These are phyloP conservation scores for Merluccius polli DNA, from an alignment of 2,797 vertebrate genomes.

Conservation along the genomic window DNA sequence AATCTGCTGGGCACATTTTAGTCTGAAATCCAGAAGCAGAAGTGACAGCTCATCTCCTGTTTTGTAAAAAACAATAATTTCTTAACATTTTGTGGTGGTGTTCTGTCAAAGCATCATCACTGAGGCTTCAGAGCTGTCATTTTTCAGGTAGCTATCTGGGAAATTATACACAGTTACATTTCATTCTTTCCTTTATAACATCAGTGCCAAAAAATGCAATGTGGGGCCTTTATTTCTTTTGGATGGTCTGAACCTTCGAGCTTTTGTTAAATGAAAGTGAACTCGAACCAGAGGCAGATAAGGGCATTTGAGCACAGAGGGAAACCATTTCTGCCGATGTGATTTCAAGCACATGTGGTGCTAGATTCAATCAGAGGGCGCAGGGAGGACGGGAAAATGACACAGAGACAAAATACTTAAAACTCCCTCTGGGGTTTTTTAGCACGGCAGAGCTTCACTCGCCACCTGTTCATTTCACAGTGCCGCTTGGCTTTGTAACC, in stretches of 20 bases:
- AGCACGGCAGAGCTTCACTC: slow-evolving; percentile 60
- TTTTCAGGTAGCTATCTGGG: neutral
- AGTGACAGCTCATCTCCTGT: neutral
- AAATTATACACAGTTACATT: neutral
- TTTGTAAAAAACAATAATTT: neutral
- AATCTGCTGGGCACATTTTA: neutral
- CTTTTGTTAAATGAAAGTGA: neutral
- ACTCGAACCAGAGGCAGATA: neutral
- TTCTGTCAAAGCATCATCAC: neutral
- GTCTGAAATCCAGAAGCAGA: neutral
- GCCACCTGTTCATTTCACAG: slow-evolving; percentile 69
- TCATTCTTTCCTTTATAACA: neutral
- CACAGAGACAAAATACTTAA: neutral
- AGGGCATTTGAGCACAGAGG: neutral
- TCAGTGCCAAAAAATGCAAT: neutral
- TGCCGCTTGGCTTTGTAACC: slow-evolving; percentile 36
- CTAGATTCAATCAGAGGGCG: slow-evolving; percentile 29
- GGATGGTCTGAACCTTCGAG: neutral
- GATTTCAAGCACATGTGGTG: slow-evolving; percentile 29
- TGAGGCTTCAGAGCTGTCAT: neutral
- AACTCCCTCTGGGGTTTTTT: slow-evolving; percentile 17
- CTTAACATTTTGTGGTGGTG: neutral
- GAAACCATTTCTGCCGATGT: slow-evolving; percentile 4
- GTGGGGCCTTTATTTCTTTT: neutral
- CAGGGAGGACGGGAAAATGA: slow-evolving; percentile 10